Percentiles rank a stretch among this genome's conserved stretches.
Evolutionary conservation across 2,888 invertebrate species (phyloP).

Genomic region (Stenichneumon culpator): DNA sequence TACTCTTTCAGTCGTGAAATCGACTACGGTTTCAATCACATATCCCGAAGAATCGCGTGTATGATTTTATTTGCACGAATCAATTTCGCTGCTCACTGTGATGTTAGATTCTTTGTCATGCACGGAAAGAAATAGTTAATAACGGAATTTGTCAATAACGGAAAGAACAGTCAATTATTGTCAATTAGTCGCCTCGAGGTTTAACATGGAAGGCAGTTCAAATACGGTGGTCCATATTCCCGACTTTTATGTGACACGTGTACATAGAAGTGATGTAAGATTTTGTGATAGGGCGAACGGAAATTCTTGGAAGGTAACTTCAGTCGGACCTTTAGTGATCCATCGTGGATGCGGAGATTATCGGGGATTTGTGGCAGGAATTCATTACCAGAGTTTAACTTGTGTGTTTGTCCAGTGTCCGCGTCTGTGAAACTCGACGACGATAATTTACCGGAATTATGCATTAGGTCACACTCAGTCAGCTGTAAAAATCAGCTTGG

Average conservation of each 20-base stretch:
- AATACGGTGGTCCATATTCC: not conserved
- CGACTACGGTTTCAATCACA: not conserved
- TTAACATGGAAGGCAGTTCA: not conserved
- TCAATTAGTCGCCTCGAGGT: too few relatives aligned
- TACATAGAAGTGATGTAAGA: not conserved
- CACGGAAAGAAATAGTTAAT: not conserved
- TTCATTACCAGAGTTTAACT: slow-evolving; percentile 16
- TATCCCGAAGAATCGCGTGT: not conserved
- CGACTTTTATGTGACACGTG: not conserved
- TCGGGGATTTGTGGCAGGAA: slow-evolving; percentile 24
- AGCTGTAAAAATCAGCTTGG: slow-evolving; percentile 6
- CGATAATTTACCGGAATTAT: not conserved
- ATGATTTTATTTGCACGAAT: not conserved
- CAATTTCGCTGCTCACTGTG: not conserved
- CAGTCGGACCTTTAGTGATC: not conserved
- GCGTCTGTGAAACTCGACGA: not conserved
- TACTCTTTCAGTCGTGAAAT: not conserved
- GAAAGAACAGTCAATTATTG: too few relatives aligned
- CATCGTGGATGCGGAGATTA: slow-evolving; percentile 23
- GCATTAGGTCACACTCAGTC: not conserved
- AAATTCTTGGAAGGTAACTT: not conserved
- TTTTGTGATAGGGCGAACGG: not conserved
- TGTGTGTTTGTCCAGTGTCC: not conserved
- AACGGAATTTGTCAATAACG: too few relatives aligned
- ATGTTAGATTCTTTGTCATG: not conserved